phyloP scores from a whole-genome alignment of 2,797 vertebrate genomes.

The Galaxias olidus region DNA sequence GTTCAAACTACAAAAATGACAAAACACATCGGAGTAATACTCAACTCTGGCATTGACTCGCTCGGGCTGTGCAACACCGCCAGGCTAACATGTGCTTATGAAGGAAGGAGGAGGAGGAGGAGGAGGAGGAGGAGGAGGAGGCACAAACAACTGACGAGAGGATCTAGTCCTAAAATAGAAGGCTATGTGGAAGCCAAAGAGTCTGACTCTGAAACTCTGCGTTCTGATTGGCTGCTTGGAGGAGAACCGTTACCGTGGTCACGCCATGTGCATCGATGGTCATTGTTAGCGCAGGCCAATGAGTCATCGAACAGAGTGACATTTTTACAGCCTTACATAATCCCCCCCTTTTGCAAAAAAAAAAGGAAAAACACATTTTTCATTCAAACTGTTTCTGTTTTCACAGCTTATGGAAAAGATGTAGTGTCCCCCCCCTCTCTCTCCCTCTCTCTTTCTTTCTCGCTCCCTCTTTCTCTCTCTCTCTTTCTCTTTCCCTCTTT shows the following conservation, averaged over 20 bases:
- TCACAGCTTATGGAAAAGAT: conserved; percentile 38
- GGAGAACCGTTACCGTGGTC: conserved; percentile 52
- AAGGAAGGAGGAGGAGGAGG: not conserved
- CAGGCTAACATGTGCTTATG: not conserved
- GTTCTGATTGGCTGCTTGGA: conserved; percentile 57
- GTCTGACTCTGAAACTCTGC: conserved; percentile 41
- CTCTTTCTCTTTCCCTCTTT: no score
- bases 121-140: conserved; percentile 12
- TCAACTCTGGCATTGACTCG: conserved; percentile 24
- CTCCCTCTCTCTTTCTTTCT: no score
- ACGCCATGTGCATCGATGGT: conserved; percentile 40
- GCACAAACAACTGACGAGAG: not conserved
- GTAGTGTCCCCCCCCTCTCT: conserved; percentile 44
- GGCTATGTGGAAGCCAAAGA: conserved; percentile 46
- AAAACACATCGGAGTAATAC: conserved; percentile 54
- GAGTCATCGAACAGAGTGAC: conserved; percentile 46
- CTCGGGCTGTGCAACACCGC: not conserved
- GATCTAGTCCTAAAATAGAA: conserved; percentile 51
- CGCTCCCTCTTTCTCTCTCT: no score
- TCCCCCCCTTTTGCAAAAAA: no score
- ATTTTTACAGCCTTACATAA: conserved; percentile 28
- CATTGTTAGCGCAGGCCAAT: conserved; percentile 41
- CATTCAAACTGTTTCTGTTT: conserved; percentile 39
- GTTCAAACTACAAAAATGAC: conserved; percentile 25
- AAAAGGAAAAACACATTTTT: conserved; percentile 49